These are phyloP conservation scores for Sturnira hondurensis DNA, from an alignment of 2,113 vertebrate species.

Conservation along the genomic window DNA sequence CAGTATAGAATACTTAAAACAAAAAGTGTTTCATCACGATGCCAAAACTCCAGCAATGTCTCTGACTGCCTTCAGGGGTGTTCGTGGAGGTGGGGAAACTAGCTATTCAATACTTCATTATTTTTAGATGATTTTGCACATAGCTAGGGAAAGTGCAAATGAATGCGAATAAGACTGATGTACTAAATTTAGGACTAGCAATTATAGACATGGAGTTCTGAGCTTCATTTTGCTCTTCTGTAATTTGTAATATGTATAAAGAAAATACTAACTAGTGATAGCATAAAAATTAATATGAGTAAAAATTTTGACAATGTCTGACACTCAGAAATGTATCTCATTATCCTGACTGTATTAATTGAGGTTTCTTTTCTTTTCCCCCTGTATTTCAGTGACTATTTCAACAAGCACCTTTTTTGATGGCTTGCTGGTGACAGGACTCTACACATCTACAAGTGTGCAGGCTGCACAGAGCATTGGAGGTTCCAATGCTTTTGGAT, in stretches of 20 bases:
- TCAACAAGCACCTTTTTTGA: conserved; percentile 97
- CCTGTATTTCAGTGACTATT: conserved; percentile 89
- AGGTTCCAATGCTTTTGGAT: conserved; percentile 93
- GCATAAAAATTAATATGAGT: background rate
- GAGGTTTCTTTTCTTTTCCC: conserved; percentile 38
- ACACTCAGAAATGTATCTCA: background rate
- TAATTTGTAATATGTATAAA: background rate
- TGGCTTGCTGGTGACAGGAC: conserved; percentile 95
- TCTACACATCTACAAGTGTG: conserved; percentile 95
- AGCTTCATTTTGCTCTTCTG: background rate
- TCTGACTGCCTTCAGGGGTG: conserved; percentile 13
- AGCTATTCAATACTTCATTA: background rate
- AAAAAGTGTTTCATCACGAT: conserved; percentile 5
- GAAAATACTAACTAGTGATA: background rate
- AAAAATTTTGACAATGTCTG: conserved; percentile 14
- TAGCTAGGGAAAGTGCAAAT: conserved; percentile 24
- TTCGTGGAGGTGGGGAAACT: background rate
- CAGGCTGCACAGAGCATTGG: conserved; percentile 91
- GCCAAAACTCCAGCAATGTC: background rate
- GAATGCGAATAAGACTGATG: background rate
- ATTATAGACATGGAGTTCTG: background rate
- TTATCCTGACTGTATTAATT: conserved; percentile 29
- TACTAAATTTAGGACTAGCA: conserved; percentile 20
- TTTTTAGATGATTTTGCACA: conserved; percentile 47
- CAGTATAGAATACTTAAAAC: background rate